These are phyloP conservation scores for Adela reaumurella DNA, from an alignment of 2,888 invertebrate genomes.

Conservation along the genomic window DNA sequence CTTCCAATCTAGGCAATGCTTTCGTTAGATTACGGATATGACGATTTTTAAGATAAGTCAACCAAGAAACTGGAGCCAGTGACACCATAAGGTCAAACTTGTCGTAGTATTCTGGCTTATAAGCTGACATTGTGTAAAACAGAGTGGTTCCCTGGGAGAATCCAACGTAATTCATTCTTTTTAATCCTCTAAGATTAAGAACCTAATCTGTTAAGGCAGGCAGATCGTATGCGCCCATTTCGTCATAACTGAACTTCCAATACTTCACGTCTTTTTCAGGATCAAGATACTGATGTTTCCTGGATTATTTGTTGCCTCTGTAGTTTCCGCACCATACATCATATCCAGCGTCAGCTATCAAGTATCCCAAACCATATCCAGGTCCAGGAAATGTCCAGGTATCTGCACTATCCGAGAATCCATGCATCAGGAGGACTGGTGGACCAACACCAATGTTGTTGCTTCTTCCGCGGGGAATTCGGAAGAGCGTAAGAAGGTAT, in stretches of 20 bases:
- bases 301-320: conserved; percentile 43
- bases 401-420: conserved; percentile 4
- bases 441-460: not conserved
- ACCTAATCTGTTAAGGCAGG: conserved; percentile 71
- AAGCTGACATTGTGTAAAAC: conserved; percentile 64
- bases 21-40: conserved; percentile 12
- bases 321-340: conserved; percentile 27
- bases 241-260: conserved; percentile 67
- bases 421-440: conserved; percentile 5
- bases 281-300: conserved; percentile 38
- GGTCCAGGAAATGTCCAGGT: conserved; percentile 3
- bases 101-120: conserved; percentile 59
- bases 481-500: not conserved
- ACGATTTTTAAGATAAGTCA: conserved; percentile 39
- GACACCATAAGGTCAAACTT: conserved; percentile 60
- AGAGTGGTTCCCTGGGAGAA: conserved; percentile 72
- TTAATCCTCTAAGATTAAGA: conserved; percentile 40
- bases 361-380: conserved; percentile 2
- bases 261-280: conserved; percentile 35
- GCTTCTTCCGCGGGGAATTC: not conserved
- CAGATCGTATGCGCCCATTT: conserved; percentile 71
- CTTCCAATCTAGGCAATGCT: not conserved
- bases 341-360: conserved; percentile 17
- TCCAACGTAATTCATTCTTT: conserved; percentile 64
- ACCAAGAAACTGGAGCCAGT: conserved; percentile 64